A percentile compares a stretch with the other conserved stretches of the same genome.
Conservation (phyloP, 2,797 vertebrate species). For the Neosilurus hyrtlii region DNA sequence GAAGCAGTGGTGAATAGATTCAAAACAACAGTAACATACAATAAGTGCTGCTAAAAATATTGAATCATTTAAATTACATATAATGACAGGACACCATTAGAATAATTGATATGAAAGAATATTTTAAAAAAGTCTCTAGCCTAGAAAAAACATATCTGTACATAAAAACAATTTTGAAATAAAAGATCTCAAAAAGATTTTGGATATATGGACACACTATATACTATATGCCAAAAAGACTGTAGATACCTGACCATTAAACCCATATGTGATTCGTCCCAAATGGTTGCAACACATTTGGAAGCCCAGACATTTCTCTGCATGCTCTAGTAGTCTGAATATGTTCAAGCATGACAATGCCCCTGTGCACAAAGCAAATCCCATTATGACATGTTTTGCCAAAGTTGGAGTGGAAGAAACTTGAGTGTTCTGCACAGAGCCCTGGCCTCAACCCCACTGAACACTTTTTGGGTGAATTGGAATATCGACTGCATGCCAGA, state of each 20-base stretch:
- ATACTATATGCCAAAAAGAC: not conserved
- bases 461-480: not conserved
- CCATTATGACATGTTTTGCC: not conserved
- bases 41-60: constrained; percentile 14
- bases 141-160: not conserved
- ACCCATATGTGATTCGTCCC: not conserved
- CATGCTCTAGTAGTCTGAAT: not conserved
- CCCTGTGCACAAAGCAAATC: not conserved
- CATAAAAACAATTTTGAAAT: too few species aligned
- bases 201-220: too few species aligned
- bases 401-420: not conserved
- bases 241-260: not conserved
- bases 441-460: not conserved
- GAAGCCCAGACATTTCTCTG: not conserved
- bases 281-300: not conserved
- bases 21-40: not conserved
- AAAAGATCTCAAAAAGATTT: too few species aligned
- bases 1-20: not conserved
- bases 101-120: constrained; percentile 9
- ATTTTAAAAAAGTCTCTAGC: not conserved
- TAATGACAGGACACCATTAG: constrained; percentile 18
- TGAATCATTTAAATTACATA: constrained; percentile 11
- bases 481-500: not conserved
- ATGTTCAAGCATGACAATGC: not conserved
- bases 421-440: not conserved